A percentile compares a stretch with the other conserved stretches of the same genome.
These are phyloP conservation scores for Grapholita molesta DNA, from an alignment of 1,140 invertebrate genomes.

Conservation along the genomic window DNA sequence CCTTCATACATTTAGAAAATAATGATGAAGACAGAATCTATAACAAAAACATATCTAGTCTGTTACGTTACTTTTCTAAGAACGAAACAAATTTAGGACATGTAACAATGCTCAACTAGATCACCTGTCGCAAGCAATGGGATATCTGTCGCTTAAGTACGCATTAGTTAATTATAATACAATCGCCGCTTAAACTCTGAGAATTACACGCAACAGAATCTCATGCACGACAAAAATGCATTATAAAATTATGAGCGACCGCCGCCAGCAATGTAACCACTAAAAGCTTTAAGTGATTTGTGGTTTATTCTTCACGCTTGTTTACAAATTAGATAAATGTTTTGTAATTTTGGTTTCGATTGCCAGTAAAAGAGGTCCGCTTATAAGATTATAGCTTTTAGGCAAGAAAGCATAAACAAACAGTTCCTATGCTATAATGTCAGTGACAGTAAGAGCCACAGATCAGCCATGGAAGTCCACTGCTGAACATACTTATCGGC, in stretches of 20 bases:
- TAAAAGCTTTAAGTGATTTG: neutral
- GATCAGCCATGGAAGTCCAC: too few relatives aligned
- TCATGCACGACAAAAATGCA: constrained; percentile 5
- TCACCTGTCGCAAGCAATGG: constrained; percentile 34
- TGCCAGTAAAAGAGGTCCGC: too few relatives aligned
- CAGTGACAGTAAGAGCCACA: too few relatives aligned
- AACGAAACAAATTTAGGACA: constrained; percentile 29
- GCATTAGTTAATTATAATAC: constrained; percentile 1
- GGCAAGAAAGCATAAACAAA: too few relatives aligned
- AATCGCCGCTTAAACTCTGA: neutral
- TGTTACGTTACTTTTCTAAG: too few relatives aligned
- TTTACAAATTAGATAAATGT: neutral
- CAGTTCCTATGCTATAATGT: too few relatives aligned
- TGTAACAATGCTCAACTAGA: constrained; percentile 42
- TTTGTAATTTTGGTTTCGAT: neutral
- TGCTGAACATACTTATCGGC: too few relatives aligned
- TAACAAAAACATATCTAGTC: neutral
- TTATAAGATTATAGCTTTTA: too few relatives aligned
- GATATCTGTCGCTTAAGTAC: neutral
- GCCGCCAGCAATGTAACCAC: neutral
- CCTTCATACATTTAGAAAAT: too few relatives aligned
- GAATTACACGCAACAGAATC: neutral
- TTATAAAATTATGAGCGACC: neutral
- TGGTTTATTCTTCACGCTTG: neutral
- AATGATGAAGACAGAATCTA: neutral